Evolutionary conservation across 1,140 invertebrate genomes (phyloP).

Genomic region (Oppia nitens): DNA sequence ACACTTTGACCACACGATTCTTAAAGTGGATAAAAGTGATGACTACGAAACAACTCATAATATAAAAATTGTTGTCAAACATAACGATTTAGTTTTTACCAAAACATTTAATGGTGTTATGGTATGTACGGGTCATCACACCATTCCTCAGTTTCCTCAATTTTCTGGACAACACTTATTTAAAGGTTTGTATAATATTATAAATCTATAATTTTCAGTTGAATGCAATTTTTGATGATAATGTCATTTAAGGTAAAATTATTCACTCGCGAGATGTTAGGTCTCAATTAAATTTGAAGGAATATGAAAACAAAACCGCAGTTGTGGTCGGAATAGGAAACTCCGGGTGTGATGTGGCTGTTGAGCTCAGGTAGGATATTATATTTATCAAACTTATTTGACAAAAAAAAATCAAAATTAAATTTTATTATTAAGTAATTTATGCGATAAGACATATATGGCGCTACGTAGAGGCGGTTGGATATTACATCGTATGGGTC

Average conservation of each 20-base stretch:
- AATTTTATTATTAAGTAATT: neutral
- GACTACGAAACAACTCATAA: constrained; percentile 28
- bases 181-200: constrained; percentile 24
- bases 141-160: constrained; percentile 9
- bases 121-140: constrained; percentile 29
- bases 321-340: constrained; percentile 38
- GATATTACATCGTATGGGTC: constrained; percentile 30
- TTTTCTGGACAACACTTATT: constrained; percentile 27
- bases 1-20: constrained; percentile 22
- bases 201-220: neutral
- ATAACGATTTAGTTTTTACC: constrained; percentile 1
- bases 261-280: constrained; percentile 31
- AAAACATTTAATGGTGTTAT: constrained; percentile 32
- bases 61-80: constrained; percentile 27
- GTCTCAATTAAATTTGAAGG: too few relatives aligned
- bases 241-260: constrained; percentile 29
- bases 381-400: too few relatives aligned
- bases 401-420: too few relatives aligned
- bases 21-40: constrained; percentile 19
- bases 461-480: constrained; percentile 33
- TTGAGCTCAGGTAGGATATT: constrained; percentile 29
- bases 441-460: constrained; percentile 28
- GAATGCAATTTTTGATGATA: constrained; percentile 20
- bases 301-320: constrained; percentile 28
- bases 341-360: constrained; percentile 37